Conservation (phyloP, 2,888 invertebrate genomes). For the Drosophila quinaria region DNA sequence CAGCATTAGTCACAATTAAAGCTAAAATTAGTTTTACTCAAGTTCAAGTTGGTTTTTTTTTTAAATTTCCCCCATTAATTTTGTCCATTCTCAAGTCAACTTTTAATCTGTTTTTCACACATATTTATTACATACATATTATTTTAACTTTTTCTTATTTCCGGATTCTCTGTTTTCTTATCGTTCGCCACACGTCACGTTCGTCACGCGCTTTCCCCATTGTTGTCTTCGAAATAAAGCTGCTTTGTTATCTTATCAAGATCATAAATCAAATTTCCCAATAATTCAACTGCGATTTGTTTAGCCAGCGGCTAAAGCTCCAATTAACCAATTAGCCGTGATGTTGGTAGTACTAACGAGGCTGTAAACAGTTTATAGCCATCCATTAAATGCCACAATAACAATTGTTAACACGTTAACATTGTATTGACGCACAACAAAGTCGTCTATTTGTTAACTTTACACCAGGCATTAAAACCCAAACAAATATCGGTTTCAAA, state of each 20-base stretch:
- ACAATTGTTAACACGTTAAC: neutral
- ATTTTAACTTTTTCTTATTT: neutral
- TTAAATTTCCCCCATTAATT: neutral
- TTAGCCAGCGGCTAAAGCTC: slow-evolving; percentile 20
- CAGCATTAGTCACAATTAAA: slow-evolving; percentile 5
- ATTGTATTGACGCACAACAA: neutral
- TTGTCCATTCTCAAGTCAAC: neutral
- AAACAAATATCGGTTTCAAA: too few relatives aligned
- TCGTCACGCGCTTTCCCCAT: slow-evolving; percentile 19
- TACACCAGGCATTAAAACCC: too few relatives aligned
- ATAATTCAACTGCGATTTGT: slow-evolving; percentile 43
- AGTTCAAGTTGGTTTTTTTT: neutral
- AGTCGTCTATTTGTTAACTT: too few relatives aligned
- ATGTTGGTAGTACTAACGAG: slow-evolving; percentile 6
- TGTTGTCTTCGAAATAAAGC: neutral
- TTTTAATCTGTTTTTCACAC: neutral
- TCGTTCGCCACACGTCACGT: neutral
- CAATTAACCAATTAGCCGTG: slow-evolving; percentile 8
- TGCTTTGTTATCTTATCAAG: slow-evolving; percentile 43
- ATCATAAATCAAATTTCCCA: slow-evolving; percentile 30
- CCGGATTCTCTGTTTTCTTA: slow-evolving; percentile 4
- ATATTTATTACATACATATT: too few relatives aligned
- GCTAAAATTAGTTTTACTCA: slow-evolving; percentile 6
- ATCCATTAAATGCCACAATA: slow-evolving; percentile 7
- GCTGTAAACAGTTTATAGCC: slow-evolving; percentile 10